Evolutionary conservation across 2,113 vertebrate species (phyloP).

Genomic region (Eclectus roratus): DNA sequence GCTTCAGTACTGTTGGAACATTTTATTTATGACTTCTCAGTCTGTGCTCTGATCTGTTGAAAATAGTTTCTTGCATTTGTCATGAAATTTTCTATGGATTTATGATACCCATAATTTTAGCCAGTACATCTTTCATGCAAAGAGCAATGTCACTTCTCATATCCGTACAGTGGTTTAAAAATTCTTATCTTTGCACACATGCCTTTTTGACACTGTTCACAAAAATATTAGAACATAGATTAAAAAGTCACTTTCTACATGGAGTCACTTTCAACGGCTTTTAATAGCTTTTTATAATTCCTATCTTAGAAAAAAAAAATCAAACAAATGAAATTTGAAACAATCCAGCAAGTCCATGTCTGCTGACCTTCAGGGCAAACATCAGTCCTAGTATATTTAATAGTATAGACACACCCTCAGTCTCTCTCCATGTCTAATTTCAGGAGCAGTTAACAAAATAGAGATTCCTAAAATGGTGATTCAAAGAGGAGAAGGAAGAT

Average conservation of each 20-base stretch:
- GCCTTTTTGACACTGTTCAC: background rate
- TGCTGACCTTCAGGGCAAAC: background rate
- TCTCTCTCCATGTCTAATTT: background rate
- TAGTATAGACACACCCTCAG: background rate
- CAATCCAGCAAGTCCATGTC: background rate
- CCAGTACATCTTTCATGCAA: background rate
- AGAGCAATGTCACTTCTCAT: background rate
- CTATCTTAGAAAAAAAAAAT: background rate
- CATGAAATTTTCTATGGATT: background rate
- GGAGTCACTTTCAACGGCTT: background rate
- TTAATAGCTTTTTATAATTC: background rate
- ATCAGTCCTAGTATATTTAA: background rate
- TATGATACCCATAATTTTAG: background rate
- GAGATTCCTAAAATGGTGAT: background rate
- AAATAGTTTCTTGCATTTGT: constrained; percentile 31
- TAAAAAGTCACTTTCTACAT: background rate
- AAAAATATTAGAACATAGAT: background rate
- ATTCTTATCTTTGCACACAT: background rate
- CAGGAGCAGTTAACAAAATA: background rate
- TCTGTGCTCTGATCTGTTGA: background rate
- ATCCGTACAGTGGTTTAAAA: background rate
- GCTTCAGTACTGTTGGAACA: background rate
- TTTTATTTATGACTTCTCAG: constrained; percentile 16
- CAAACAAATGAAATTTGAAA: background rate
- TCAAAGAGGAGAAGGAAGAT: background rate